Evolutionary conservation across 2,888 invertebrate species (phyloP).

Genomic region (Eulithis prunata): DNA sequence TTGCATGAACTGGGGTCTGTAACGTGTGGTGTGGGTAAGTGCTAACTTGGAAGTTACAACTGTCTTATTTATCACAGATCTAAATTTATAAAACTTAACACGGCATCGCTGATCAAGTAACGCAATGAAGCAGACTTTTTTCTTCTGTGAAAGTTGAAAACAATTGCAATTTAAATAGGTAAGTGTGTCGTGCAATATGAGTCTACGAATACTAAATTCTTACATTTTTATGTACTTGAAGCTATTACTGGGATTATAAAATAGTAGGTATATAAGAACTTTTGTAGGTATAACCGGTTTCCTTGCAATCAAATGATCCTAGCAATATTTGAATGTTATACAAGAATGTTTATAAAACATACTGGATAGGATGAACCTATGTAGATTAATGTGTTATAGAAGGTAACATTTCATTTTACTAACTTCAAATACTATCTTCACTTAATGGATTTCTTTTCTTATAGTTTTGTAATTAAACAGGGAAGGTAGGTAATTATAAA

Average conservation of each 20-base stretch:
- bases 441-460: no score
- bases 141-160: conserved; percentile 73
- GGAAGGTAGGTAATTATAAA: background rate
- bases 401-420: no score
- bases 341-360: conserved; percentile 4
- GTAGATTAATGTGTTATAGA: no score
- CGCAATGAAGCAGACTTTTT: conserved; percentile 64
- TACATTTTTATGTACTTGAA: conserved; percentile 6
- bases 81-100: conserved; percentile 41
- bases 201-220: conserved; percentile 47
- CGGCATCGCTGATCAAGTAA: conserved; percentile 54
- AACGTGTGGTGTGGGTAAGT: no score
- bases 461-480: background rate
- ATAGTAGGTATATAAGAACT: background rate
- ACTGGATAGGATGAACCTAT: background rate
- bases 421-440: no score
- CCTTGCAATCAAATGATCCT: background rate
- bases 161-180: conserved; percentile 60
- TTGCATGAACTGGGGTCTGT: no score
- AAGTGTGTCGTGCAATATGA: conserved; percentile 49
- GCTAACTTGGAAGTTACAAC: no score
- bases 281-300: background rate
- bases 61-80: no score
- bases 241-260: background rate
- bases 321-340: conserved; percentile 1